Conservation (phyloP, 2,113 vertebrate species). For the Balaeniceps rex region DNA sequence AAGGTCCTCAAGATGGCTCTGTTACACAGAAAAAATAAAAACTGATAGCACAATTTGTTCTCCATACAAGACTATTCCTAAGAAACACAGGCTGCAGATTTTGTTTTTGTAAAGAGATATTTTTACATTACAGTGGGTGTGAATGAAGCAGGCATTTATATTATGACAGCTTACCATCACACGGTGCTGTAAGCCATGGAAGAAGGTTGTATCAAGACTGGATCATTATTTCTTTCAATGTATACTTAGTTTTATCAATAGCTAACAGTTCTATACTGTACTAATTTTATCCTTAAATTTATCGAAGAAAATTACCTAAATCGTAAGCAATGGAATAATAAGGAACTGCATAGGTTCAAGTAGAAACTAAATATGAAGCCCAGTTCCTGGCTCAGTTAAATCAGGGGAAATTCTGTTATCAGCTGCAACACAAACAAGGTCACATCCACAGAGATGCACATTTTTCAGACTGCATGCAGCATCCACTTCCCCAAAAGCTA, state of each 20-base stretch:
- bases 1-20: not conserved
- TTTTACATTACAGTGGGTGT: not conserved
- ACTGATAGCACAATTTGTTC: not conserved
- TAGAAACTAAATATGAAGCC: not conserved
- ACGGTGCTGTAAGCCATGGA: not conserved
- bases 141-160: not conserved
- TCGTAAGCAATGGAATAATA: not conserved
- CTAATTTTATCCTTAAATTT: not conserved
- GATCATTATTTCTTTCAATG: not conserved
- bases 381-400: not conserved
- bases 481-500: not conserved
- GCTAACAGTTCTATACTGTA: not conserved
- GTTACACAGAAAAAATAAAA: not conserved
- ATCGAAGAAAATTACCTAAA: not conserved
- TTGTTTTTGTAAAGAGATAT: not conserved
- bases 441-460: not conserved
- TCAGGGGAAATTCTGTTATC: not conserved
- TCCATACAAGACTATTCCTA: not conserved
- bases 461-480: not conserved
- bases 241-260: not conserved
- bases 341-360: not conserved
- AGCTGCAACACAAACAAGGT: not conserved
- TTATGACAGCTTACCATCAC: not conserved
- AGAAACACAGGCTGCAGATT: not conserved
- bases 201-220: not conserved